These are phyloP conservation scores for Lymantria dispar DNA, from an alignment of 2,888 invertebrate species.

Conservation along the genomic window DNA sequence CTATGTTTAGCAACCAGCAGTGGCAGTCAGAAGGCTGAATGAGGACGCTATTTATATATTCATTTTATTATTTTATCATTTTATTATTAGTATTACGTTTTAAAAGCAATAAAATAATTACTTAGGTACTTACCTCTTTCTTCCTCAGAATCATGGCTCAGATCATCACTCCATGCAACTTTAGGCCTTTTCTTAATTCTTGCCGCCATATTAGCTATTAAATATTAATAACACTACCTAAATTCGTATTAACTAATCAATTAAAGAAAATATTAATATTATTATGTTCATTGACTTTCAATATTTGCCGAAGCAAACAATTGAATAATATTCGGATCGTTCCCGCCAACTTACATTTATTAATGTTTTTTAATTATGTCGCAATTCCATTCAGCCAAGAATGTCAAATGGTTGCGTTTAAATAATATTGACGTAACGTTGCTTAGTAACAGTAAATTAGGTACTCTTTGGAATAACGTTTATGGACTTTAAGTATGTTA, in stretches of 20 bases:
- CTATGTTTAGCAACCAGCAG: no score
- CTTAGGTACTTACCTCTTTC: slow-evolving; percentile 60
- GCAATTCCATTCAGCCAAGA: slow-evolving; percentile 1
- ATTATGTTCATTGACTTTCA: slow-evolving; percentile 9
- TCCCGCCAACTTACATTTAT: slow-evolving; percentile 7
- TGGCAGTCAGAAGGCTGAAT: no score
- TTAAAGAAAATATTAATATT: slow-evolving; percentile 8
- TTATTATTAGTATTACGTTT: no score
- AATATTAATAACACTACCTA: slow-evolving; percentile 6
- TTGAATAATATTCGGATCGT: slow-evolving; percentile 5
- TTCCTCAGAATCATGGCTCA: slow-evolving; percentile 76
- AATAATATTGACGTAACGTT: slow-evolving; percentile 18
- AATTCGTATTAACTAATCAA: slow-evolving; percentile 1
- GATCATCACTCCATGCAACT: slow-evolving; percentile 75
- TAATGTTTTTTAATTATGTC: not conserved
- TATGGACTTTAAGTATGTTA: no score
- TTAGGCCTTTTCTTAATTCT: slow-evolving; percentile 44
- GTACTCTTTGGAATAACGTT: no score
- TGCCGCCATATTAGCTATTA: slow-evolving; percentile 38
- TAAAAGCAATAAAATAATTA: not conserved
- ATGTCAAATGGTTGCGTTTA: not conserved
- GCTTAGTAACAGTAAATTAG: slow-evolving; percentile 11
- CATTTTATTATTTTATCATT: no score
- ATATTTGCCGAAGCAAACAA: slow-evolving; percentile 24
- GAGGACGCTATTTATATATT: no score